Percentiles rank a stretch among this genome's conserved stretches.
Evolutionary conservation across 2,113 vertebrate species (phyloP).

Genomic region (Lophochroa leadbeateri): DNA sequence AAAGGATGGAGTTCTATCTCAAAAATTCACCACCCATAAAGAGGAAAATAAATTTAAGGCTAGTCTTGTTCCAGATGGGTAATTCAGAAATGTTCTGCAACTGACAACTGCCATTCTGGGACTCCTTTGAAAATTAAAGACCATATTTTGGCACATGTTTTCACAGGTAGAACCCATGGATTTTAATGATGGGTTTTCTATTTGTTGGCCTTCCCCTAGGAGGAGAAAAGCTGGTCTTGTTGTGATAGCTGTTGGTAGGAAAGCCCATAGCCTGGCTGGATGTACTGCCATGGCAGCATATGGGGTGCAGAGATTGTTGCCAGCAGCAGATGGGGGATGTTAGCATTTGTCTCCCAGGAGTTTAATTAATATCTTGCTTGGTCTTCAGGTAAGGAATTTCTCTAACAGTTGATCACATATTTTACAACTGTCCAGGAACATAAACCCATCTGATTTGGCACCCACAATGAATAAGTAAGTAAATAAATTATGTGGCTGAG

Average conservation of each 20-base stretch:
- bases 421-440: not conserved
- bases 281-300: not conserved
- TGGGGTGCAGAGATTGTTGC: not conserved
- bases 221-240: not conserved
- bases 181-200: not conserved
- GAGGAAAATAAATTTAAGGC: not conserved
- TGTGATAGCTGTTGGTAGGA: not conserved
- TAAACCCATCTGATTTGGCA: not conserved
- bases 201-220: not conserved
- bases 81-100: not conserved
- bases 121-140: not conserved
- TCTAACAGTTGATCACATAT: not conserved
- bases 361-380: not conserved
- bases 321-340: not conserved
- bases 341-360: not conserved
- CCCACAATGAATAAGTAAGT: not conserved
- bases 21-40: not conserved
- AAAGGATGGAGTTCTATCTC: not conserved
- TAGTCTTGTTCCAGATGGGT: not conserved
- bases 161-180: not conserved
- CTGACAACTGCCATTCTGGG: not conserved
- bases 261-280: not conserved
- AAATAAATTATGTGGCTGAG: not conserved
- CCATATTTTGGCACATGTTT: not conserved
- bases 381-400: not conserved